These are phyloP conservation scores for Eristalinus aeneus DNA, from an alignment of 2,888 invertebrate genomes.

Conservation along the genomic window DNA sequence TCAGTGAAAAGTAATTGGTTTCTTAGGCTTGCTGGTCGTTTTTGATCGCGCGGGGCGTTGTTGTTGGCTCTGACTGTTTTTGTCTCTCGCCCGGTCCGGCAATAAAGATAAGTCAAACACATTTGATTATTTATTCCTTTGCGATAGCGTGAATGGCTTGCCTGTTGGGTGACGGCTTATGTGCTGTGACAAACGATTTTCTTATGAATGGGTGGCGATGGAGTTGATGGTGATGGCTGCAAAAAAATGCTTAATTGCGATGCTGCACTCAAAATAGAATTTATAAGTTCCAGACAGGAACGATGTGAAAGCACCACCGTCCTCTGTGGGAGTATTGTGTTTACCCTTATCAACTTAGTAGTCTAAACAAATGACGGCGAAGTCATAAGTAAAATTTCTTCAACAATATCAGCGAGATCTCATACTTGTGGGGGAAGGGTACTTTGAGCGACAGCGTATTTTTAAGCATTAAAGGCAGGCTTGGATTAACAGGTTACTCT, in stretches of 20 bases:
- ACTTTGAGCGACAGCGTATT: no score
- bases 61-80: slow-evolving; percentile 9
- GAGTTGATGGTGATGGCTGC: neutral
- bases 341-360: neutral
- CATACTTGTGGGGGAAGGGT: no score
- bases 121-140: slow-evolving; percentile 71
- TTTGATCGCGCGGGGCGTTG: neutral
- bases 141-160: slow-evolving; percentile 63
- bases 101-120: slow-evolving; percentile 70
- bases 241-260: slow-evolving; percentile 55
- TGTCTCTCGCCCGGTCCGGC: slow-evolving; percentile 36
- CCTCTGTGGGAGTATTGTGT: slow-evolving; percentile 17
- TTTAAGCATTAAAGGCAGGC: no score
- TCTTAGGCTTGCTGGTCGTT: slow-evolving; percentile 28
- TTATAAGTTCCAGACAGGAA: slow-evolving; percentile 36
- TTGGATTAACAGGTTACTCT: no score
- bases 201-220: slow-evolving; percentile 64
- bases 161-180: slow-evolving; percentile 46
- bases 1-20: slow-evolving; percentile 69
- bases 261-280: slow-evolving; percentile 55
- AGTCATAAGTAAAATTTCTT: neutral
- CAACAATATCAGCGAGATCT: neutral
- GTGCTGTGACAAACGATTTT: slow-evolving; percentile 59
- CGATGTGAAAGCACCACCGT: neutral
- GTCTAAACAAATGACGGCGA: slow-evolving; percentile 18